These are phyloP conservation scores for Oreocharis arfaki DNA, from an alignment of 2,113 vertebrate genomes.

Conservation along the genomic window DNA sequence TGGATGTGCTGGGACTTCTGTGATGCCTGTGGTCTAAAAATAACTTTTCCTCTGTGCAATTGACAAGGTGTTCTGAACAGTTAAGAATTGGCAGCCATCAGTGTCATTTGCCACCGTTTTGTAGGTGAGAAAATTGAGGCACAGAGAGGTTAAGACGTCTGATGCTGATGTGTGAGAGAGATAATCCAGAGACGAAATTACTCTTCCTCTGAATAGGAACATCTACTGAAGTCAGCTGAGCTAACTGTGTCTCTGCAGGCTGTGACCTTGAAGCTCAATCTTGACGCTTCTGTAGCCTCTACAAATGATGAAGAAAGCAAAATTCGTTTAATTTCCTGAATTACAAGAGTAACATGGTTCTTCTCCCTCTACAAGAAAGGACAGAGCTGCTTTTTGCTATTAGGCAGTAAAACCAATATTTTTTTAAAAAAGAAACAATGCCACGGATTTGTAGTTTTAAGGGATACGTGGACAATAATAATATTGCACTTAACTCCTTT, in stretches of 20 bases:
- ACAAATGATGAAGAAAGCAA: not conserved
- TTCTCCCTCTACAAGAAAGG: not conserved
- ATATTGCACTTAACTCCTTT: not conserved
- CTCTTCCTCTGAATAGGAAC: not conserved
- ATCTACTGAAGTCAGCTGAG: not conserved
- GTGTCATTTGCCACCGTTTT: not conserved
- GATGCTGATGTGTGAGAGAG: not conserved
- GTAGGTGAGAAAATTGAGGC: not conserved
- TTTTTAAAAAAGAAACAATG: not conserved
- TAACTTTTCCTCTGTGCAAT: not conserved
- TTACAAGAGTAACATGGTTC: not conserved
- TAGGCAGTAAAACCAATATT: not conserved
- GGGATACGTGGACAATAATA: not conserved
- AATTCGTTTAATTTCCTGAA: not conserved
- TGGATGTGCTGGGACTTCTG: not conserved
- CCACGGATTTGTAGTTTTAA: not conserved
- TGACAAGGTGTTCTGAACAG: not conserved
- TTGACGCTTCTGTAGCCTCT: not conserved
- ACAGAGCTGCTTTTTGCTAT: not conserved
- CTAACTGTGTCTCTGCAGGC: not conserved
- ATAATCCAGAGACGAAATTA: not conserved
- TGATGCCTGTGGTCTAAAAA: not conserved
- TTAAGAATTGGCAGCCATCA: not conserved
- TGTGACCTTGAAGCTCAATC: not conserved
- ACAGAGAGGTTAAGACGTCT: not conserved